Conservation (phyloP, 2,113 vertebrate genomes). For the Callaeas wilsoni region DNA sequence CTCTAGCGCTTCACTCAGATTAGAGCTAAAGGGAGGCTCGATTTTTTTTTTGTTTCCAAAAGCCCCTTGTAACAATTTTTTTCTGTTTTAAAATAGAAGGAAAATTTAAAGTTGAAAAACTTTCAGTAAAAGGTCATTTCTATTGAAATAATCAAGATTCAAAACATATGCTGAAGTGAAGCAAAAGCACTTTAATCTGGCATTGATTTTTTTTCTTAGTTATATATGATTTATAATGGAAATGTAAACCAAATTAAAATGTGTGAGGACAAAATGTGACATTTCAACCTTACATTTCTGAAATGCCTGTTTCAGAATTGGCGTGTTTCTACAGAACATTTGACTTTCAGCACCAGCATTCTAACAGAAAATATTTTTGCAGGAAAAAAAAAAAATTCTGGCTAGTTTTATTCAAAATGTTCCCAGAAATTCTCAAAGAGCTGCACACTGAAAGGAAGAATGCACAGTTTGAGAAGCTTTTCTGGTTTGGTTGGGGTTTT, state of each 20-base stretch:
- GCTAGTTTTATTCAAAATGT: neutral
- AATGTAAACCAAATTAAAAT: neutral
- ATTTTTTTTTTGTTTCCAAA: neutral
- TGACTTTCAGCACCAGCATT: neutral
- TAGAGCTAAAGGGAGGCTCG: neutral
- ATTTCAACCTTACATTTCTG: neutral
- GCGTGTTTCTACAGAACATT: neutral
- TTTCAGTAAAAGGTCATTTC: neutral
- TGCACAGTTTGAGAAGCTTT: neutral
- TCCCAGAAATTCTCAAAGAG: neutral
- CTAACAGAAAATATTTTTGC: neutral
- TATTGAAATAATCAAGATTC: neutral
- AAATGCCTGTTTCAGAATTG: neutral
- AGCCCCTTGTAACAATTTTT: neutral
- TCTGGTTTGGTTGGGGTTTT: neutral
- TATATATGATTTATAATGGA: neutral
- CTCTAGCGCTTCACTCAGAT: neutral
- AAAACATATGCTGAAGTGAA: neutral
- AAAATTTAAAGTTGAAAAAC: neutral
- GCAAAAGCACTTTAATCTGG: neutral
- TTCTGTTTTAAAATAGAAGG: neutral
- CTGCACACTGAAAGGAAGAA: neutral
- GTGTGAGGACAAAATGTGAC: neutral
- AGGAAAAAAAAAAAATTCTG: neutral
- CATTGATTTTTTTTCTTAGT: neutral